phyloP scores from a whole-genome alignment of 2,113 vertebrate species.

The Centrocercus urophasianus region DNA sequence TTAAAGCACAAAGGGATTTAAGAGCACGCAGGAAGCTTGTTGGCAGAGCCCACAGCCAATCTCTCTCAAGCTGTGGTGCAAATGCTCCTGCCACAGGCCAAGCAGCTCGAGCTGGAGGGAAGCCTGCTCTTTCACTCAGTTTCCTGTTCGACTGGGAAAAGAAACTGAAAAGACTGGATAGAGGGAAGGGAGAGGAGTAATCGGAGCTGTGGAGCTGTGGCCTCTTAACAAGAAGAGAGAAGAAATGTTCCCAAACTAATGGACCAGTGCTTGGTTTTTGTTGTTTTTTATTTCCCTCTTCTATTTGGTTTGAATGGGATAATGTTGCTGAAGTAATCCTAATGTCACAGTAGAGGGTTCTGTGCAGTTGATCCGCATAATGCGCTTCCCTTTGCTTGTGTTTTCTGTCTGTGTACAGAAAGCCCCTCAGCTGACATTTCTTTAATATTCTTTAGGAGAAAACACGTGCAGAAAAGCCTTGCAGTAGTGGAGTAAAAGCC shows the following conservation, averaged over 20 bases:
- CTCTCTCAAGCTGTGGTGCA: constrained; percentile 13
- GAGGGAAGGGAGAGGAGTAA: constrained; percentile 49
- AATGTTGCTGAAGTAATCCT: constrained; percentile 69
- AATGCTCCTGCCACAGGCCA: constrained; percentile 25
- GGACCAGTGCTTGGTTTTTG: background rate
- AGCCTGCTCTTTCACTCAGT: constrained; percentile 38
- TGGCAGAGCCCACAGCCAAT: constrained; percentile 34
- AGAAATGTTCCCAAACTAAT: constrained; percentile 57
- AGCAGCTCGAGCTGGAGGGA: constrained; percentile 30
- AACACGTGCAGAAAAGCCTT: background rate
- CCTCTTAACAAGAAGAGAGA: constrained; percentile 52
- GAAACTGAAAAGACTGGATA: constrained; percentile 52
- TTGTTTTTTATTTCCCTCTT: background rate
- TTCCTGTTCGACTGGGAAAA: constrained; percentile 56
- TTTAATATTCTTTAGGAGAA: constrained; percentile 26
- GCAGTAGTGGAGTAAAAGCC: background rate
- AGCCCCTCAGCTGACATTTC: background rate
- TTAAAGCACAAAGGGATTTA: constrained; percentile 35
- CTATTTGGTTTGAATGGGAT: background rate
- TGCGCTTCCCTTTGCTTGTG: constrained; percentile 7
- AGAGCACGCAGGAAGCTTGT: constrained; percentile 18
- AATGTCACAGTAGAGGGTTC: constrained; percentile 30
- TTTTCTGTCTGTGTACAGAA: background rate
- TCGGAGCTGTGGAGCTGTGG: constrained; percentile 18
- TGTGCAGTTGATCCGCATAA: constrained; percentile 46